Conservation (phyloP, 2,797 vertebrate species). For the Propithecus deckenii region DNA sequence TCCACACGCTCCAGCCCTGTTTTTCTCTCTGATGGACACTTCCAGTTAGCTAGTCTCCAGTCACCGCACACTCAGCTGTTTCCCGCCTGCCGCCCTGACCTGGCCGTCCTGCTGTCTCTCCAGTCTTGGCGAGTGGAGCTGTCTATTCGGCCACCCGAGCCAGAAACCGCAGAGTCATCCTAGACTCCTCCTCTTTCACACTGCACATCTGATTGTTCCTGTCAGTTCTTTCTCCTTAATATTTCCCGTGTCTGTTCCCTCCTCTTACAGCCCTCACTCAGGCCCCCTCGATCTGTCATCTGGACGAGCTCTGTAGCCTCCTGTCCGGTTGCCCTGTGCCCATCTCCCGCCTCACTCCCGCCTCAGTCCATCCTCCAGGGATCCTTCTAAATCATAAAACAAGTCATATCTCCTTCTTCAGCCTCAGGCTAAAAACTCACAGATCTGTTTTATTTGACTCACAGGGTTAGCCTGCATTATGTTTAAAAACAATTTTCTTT, state of each 20-base stretch:
- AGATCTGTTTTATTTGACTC: background rate
- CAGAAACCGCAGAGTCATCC: background rate
- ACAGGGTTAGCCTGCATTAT: background rate
- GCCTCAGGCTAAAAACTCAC: background rate
- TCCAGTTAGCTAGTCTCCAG: background rate
- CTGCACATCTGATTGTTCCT: background rate
- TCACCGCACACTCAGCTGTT: background rate
- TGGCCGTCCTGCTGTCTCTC: background rate
- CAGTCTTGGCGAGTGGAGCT: background rate
- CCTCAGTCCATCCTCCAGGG: background rate
- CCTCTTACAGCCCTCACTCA: background rate
- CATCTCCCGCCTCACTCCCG: background rate
- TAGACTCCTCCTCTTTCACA: background rate
- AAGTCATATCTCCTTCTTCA: background rate
- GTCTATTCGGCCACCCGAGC: background rate
- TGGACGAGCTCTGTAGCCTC: background rate
- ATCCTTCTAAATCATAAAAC: slow-evolving; percentile 22
- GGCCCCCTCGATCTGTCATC: background rate
- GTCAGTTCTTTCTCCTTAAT: background rate
- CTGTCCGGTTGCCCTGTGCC: background rate
- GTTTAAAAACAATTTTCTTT: slow-evolving; percentile 34
- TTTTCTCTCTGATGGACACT: background rate
- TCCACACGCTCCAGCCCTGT: background rate
- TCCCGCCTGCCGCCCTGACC: background rate
- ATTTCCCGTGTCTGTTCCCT: background rate